Conservation (phyloP, 2,888 invertebrate genomes). For the Prosopocoilus inquinatus region DNA sequence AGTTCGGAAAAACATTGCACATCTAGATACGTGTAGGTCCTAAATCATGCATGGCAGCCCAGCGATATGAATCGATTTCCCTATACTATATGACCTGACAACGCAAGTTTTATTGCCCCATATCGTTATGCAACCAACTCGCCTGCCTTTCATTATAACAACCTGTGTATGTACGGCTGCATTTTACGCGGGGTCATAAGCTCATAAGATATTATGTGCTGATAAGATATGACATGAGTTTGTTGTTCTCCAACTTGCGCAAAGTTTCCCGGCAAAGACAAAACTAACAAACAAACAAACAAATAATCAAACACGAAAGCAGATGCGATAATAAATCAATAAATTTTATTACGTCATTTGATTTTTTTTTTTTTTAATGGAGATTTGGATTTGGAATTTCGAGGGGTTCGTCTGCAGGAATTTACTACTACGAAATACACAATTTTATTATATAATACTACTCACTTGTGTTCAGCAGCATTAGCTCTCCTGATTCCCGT, state of each 20-base stretch:
- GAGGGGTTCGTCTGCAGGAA: too few species aligned
- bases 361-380: too few species aligned
- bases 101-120: slow-evolving; percentile 33
- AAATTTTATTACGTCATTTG: too few species aligned
- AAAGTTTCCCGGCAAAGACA: neutral
- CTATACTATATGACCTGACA: slow-evolving; percentile 28
- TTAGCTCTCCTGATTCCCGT: slow-evolving; percentile 39
- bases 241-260: too few species aligned
- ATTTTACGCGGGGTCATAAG: neutral
- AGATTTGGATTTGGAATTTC: too few species aligned
- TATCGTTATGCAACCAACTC: slow-evolving; percentile 16
- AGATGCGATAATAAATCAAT: neutral
- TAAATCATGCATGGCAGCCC: slow-evolving; percentile 31
- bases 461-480: slow-evolving; percentile 44
- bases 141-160: slow-evolving; percentile 5
- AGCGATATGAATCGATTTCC: slow-evolving; percentile 24
- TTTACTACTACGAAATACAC: too few species aligned
- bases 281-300: too few species aligned
- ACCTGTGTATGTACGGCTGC: neutral
- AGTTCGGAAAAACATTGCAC: slow-evolving; percentile 27
- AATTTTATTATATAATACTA: too few species aligned
- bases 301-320: neutral
- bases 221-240: neutral
- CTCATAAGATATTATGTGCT: too few species aligned
- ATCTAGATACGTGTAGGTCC: slow-evolving; percentile 24